These are phyloP conservation scores for Oxytorus armatus DNA, from an alignment of 2,888 invertebrate species.

Conservation along the genomic window DNA sequence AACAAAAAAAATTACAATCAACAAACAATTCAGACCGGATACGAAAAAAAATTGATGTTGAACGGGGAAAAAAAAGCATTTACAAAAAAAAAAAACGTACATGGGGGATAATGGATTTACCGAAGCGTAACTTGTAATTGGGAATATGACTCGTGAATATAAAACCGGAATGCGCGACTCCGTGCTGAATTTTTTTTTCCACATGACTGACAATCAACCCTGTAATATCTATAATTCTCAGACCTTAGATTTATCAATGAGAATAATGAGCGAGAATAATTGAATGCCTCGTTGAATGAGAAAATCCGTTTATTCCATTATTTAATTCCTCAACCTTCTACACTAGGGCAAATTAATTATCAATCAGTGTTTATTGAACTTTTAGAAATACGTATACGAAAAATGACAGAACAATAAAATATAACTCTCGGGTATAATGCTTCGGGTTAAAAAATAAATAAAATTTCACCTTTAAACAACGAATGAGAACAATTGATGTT, in stretches of 20 bases:
- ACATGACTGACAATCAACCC: neutral
- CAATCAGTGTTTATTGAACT: no score
- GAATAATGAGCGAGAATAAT: no score
- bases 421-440: no score
- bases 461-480: no score
- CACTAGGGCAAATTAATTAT: no score
- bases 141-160: slow-evolving; percentile 44
- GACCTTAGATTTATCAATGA: neutral
- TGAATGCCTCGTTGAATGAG: no score
- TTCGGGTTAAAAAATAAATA: no score
- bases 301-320: no score
- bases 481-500: no score
- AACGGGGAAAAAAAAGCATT: slow-evolving; percentile 9
- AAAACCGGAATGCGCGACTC: slow-evolving; percentile 47
- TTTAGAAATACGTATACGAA: no score
- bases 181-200: slow-evolving; percentile 4
- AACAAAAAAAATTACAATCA: slow-evolving; percentile 21
- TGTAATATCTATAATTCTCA: slow-evolving; percentile 28
- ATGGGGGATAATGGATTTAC: slow-evolving; percentile 44
- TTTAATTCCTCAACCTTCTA: no score
- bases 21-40: slow-evolving; percentile 11
- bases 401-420: no score
- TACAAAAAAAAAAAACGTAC: slow-evolving; percentile 11
- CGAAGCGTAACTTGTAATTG: slow-evolving; percentile 55
- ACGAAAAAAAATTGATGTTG: slow-evolving; percentile 14